These are phyloP conservation scores for Diloba caeruleocephala DNA, from an alignment of 2,888 invertebrate genomes.

Conservation along the genomic window DNA sequence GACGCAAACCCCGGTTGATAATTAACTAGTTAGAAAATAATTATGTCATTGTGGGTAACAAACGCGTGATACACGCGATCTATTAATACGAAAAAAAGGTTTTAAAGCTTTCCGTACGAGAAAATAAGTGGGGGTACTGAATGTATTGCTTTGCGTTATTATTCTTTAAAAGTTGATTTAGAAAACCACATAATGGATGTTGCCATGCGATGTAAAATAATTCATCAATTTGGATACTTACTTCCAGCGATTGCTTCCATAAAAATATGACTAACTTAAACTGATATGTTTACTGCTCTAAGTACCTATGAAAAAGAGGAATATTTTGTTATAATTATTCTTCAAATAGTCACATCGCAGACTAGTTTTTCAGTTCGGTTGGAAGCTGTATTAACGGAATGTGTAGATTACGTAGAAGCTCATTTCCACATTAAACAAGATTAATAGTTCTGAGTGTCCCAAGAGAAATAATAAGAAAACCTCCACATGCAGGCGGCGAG, in stretches of 20 bases:
- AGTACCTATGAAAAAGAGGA: background rate
- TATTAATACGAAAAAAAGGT: constrained; percentile 50
- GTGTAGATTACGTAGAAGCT: constrained; percentile 37
- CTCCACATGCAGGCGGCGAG: constrained; percentile 16
- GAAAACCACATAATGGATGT: background rate
- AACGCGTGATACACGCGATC: constrained; percentile 56
- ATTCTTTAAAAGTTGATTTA: constrained; percentile 14
- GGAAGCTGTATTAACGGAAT: constrained; percentile 13
- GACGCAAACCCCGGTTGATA: constrained; percentile 16
- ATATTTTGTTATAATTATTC: background rate
- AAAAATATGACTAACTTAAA: background rate
- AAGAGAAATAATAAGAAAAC: constrained; percentile 41
- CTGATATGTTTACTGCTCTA: too few species aligned
- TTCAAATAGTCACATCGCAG: constrained; percentile 10
- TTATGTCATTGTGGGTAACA: constrained; percentile 46
- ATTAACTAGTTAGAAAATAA: constrained; percentile 41
- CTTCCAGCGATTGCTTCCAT: background rate
- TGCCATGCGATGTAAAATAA: background rate
- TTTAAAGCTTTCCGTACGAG: constrained; percentile 30
- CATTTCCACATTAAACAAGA: constrained; percentile 37
- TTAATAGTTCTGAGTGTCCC: constrained; percentile 37
- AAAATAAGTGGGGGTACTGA: constrained; percentile 26
- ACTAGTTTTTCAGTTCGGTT: constrained; percentile 31
- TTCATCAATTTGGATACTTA: background rate
- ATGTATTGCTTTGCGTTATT: constrained; percentile 22